phyloP scores from a whole-genome alignment of 2,113 vertebrate species.

The Melozone crissalis region DNA sequence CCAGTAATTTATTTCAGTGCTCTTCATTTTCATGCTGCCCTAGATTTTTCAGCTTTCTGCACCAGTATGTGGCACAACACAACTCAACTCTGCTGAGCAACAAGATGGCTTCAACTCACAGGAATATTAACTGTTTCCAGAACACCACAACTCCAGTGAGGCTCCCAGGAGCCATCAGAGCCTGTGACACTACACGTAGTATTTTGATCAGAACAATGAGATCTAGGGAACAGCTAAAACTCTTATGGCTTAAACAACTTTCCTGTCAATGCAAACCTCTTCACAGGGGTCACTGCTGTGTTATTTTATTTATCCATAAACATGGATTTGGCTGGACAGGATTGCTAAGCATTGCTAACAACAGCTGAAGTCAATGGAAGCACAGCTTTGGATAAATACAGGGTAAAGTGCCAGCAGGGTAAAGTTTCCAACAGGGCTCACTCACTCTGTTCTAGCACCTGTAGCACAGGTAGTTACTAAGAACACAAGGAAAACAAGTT shows the following conservation, averaged over 20 bases:
- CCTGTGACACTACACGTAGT: rapidly evolving
- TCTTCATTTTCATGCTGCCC: background rate
- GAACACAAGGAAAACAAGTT: background rate
- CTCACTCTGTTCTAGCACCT: background rate
- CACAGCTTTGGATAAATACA: background rate
- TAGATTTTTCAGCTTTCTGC: background rate
- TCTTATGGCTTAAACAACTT: background rate
- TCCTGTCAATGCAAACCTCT: background rate
- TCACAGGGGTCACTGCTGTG: background rate
- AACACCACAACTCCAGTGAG: background rate
- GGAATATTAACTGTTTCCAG: background rate
- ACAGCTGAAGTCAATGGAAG: conserved; percentile 17
- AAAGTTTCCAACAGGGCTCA: background rate
- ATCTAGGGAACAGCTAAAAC: background rate
- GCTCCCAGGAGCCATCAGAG: background rate
- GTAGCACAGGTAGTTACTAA: background rate
- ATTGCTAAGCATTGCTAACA: background rate
- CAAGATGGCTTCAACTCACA: background rate
- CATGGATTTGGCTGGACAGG: background rate
- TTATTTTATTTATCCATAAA: background rate
- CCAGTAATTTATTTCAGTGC: background rate
- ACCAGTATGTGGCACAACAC: background rate
- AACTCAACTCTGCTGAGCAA: background rate
- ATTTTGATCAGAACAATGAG: background rate
- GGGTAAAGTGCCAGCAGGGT: background rate